Conservation (phyloP, 2,797 vertebrate species). For the Molossus alvarezi region DNA sequence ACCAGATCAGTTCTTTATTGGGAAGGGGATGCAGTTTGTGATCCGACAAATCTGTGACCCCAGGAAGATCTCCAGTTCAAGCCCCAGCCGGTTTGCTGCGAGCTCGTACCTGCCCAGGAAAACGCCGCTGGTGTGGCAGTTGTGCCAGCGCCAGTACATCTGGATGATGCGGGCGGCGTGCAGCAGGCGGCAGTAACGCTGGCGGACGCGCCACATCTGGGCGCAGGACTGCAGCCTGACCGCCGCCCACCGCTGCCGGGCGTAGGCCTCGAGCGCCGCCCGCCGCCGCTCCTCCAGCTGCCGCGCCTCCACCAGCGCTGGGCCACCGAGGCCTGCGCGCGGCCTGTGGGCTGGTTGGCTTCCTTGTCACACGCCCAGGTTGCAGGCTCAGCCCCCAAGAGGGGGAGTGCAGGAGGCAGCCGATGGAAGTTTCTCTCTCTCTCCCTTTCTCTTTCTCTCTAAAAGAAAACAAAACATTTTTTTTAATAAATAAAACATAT, state of each 20-base stretch:
- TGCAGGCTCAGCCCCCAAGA: too few species aligned
- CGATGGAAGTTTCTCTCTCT: too few species aligned
- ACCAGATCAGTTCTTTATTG: slow-evolving; percentile 49
- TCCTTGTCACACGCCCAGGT: too few species aligned
- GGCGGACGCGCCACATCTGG: slow-evolving; percentile 59
- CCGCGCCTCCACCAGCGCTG: slow-evolving; percentile 77
- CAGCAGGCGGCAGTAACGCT: neutral
- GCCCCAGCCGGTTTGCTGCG: neutral
- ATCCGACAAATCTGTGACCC: neutral
- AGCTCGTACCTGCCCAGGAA: slow-evolving; percentile 67
- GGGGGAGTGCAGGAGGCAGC: too few species aligned
- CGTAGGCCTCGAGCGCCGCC: accelerated
- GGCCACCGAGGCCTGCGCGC: neutral
- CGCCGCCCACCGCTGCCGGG: neutral
- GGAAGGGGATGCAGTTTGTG: neutral
- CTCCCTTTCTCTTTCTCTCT: too few species aligned
- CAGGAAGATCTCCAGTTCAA: neutral
- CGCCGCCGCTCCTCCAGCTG: accelerated
- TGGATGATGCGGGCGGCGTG: slow-evolving; percentile 62
- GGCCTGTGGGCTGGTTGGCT: neutral
- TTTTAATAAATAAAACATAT: too few species aligned
- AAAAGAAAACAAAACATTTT: too few species aligned
- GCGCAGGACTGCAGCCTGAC: slow-evolving; percentile 76
- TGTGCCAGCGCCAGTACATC: slow-evolving; percentile 48
- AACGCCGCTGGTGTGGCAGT: neutral